Base-by-base conservation (phyloP, 1,140 invertebrate genomes). In the Eurytemora carolleeae region DNA sequence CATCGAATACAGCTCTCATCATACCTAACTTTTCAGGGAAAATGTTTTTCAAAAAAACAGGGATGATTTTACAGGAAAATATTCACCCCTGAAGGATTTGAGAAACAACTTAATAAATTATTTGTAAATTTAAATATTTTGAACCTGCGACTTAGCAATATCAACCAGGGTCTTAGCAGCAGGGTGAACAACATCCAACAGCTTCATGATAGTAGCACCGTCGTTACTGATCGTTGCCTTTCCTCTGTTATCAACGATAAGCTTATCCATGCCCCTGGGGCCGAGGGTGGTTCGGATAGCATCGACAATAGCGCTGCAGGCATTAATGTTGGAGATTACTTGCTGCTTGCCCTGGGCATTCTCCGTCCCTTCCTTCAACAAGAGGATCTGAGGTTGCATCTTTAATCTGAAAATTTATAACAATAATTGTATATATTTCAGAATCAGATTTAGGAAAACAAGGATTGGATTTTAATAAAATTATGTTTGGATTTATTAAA, bases 101-200 rank as follows among this genome's bases (percentile, higher is more conserved):
- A n/a, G n/a, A n/a, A n/a, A n/a, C n/a, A n/a, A n/a, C n/a, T n/a
- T n/a, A n/a, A n/a, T n/a, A n/a, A n/a, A n/a, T n/a, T n/a, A n/a
- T n/a, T n/a, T n/a, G n/a, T 12, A 58, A 17, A 58, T n/a, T 7
- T 18, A 24, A 58, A 24, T 25, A 81, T 98, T 94, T 59, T 89
- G 90, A 81, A 98, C 96, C 74, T 99, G 96, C 58, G 93, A 97
- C 71, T 95, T 95, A 17, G 96, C 96, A 72, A 99, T 99, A 69
- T 99, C 95, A 17, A 98, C 95, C 53, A 99, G 74, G 17, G 87
- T 95, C 75, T 89, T 93, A 0, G 93, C 96, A 23, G 95, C 95
- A 1, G 96, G 95, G 75, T 98, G 96, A 59, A 98, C 82, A 69
- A 99, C 86, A 71, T 99, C 93, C 52, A 99, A 73, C 23, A 95